These are phyloP conservation scores for Dascyllus trimaculatus DNA, from an alignment of 2,113 vertebrate genomes.

Conservation along the genomic window DNA sequence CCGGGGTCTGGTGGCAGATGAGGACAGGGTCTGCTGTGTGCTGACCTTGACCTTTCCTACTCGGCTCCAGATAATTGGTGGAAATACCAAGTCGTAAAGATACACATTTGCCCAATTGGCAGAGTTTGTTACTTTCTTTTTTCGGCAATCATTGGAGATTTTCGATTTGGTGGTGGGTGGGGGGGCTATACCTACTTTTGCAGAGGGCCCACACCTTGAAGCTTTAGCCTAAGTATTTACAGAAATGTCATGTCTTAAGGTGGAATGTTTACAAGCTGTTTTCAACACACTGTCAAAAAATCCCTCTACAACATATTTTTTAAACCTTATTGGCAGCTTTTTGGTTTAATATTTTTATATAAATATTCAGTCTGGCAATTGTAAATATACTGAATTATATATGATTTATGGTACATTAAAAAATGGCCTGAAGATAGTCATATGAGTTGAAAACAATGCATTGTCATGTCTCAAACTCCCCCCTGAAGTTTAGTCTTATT, in stretches of 20 bases:
- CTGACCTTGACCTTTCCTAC: slow-evolving; percentile 46
- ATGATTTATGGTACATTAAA: neutral
- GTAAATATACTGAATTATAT: neutral
- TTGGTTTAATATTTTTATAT: neutral
- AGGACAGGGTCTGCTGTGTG: slow-evolving; percentile 37
- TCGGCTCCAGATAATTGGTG: slow-evolving; percentile 29
- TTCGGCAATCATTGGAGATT: neutral
- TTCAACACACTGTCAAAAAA: neutral
- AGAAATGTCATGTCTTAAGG: slow-evolving; percentile 44
- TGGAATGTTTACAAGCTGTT: slow-evolving; percentile 13
- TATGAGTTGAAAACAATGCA: neutral
- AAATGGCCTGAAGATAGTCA: neutral
- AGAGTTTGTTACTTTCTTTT: neutral
- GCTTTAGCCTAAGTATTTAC: slow-evolving; percentile 7
- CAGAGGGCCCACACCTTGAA: slow-evolving; percentile 35
- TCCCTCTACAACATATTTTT: neutral
- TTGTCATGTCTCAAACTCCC: neutral
- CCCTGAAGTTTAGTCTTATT: neutral
- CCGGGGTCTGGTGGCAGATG: slow-evolving; percentile 15
- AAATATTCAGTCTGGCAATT: neutral
- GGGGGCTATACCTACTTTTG: neutral
- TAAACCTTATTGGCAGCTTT: neutral
- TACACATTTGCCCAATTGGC: neutral
- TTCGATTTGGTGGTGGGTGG: neutral
- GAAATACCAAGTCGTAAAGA: slow-evolving; percentile 8